Evolutionary conservation across 2,113 vertebrate genomes (phyloP).

Genomic region (Indicator maculatus): DNA sequence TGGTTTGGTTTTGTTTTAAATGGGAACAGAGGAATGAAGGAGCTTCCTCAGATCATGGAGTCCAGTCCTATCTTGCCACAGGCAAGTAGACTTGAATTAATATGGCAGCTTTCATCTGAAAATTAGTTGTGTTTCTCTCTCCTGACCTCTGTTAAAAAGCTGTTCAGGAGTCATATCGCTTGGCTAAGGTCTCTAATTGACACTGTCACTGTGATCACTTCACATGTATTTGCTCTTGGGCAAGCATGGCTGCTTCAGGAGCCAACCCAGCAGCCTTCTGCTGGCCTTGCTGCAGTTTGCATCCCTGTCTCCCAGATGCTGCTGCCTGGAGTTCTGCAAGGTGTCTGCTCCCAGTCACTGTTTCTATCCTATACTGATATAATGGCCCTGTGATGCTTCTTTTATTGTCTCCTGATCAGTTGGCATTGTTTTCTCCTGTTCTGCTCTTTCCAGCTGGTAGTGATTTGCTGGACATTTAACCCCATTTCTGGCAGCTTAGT

Average conservation of each 20-base stretch:
- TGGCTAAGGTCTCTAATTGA: background rate
- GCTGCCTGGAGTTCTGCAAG: background rate
- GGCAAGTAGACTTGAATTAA: background rate
- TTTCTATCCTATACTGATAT: background rate
- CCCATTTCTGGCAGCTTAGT: background rate
- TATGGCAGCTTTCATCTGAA: background rate
- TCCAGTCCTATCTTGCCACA: background rate
- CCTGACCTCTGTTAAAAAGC: background rate
- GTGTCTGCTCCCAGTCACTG: background rate
- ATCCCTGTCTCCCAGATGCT: accelerated
- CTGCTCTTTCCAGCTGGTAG: background rate
- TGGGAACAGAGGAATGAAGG: background rate
- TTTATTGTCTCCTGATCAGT: background rate
- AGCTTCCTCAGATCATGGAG: background rate
- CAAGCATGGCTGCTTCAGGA: background rate
- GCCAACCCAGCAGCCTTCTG: background rate
- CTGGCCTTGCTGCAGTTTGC: background rate
- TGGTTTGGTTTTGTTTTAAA: background rate
- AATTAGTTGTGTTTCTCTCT: background rate
- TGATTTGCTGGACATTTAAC: background rate
- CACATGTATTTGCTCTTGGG: background rate
- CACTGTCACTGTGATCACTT: background rate
- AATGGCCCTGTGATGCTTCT: background rate
- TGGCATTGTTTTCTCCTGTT: background rate
- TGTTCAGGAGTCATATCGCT: background rate